Base-by-base conservation (phyloP, 2,797 vertebrate genomes). In the Lutra lutra region DNA sequence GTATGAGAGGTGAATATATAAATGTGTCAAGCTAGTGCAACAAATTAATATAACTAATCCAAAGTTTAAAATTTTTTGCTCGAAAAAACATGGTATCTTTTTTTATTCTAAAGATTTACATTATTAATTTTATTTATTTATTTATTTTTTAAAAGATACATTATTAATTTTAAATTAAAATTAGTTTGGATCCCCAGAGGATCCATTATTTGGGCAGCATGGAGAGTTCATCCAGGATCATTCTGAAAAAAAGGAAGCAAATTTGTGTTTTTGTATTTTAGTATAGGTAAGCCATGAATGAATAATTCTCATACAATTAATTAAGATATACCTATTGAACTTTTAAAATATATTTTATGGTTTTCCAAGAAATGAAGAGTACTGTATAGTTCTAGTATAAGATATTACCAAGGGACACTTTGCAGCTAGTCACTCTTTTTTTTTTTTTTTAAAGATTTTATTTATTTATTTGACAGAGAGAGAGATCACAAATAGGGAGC, bases 81-180 rank as follows among this genome's bases (percentile, higher is more conserved):
- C 91, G 93, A 78, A 82, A 88, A 97, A 90, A 66, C 15, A 27
- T 54, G 32, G 38, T 90, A 64, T 85, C 86, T 18, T n/a, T 56
- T 86, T 60, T 96, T 85, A 87, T 60, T 89, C 20, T 97, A 73
- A 64, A 88, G 23, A 46, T 91, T 89, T 94, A 54, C 3, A 68
- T 95, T 83, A 66, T 66, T 94, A 91, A 78, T 95, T 93, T 97
- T 92, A 91, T 40, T 40, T 40, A 40, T 40, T 40, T 40, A 40
- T 40, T 40, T 40, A 40, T 6, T 40, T 40, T 40, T 40, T 40
- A 6, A 40, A 40, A 40, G 40, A 40, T 94, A 54, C 3, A 73
- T 95, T 83, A 66, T 66, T 94, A 91, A 78, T 95, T 93, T 97
- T 92, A 91, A 96, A 75, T 93, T 66, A 79, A 88, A 89, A 91